Conservation (phyloP, 2,113 vertebrate species). For the Perca flavescens region DNA sequence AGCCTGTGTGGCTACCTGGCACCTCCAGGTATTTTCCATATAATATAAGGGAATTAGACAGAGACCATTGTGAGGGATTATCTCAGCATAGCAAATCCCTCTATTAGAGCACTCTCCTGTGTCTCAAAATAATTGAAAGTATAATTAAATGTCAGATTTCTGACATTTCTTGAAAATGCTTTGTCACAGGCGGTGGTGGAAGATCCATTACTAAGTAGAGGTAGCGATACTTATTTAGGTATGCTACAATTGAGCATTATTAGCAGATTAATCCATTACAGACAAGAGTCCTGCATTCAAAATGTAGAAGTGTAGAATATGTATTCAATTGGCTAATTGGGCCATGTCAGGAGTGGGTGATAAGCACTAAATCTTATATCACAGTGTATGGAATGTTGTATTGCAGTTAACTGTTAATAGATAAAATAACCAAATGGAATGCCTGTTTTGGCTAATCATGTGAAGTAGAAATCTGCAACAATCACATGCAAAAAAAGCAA, state of each 20-base stretch:
- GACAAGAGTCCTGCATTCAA: not conserved
- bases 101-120: slow-evolving; percentile 5
- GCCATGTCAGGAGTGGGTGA: not conserved
- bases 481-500: not conserved
- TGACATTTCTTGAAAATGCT: slow-evolving; percentile 32
- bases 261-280: not conserved
- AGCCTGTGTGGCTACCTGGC: slow-evolving; percentile 75
- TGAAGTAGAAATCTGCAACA: not conserved
- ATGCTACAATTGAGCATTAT: not conserved
- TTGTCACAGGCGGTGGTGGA: slow-evolving; percentile 1
- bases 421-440: not conserved
- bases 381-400: not conserved
- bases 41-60: slow-evolving; percentile 75
- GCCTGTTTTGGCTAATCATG: not conserved
- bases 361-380: too few species aligned
- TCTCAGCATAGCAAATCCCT: slow-evolving; percentile 50
- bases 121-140: slow-evolving; percentile 27
- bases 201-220: not conserved
- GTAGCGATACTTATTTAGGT: not conserved
- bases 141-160: slow-evolving; percentile 30
- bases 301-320: too few species aligned
- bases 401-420: not conserved
- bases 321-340: not conserved
- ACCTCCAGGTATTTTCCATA: slow-evolving; percentile 80
- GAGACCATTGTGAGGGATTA: slow-evolving; percentile 69